These are phyloP conservation scores for Sula dactylatra DNA, from an alignment of 2,113 vertebrate species.

Conservation along the genomic window DNA sequence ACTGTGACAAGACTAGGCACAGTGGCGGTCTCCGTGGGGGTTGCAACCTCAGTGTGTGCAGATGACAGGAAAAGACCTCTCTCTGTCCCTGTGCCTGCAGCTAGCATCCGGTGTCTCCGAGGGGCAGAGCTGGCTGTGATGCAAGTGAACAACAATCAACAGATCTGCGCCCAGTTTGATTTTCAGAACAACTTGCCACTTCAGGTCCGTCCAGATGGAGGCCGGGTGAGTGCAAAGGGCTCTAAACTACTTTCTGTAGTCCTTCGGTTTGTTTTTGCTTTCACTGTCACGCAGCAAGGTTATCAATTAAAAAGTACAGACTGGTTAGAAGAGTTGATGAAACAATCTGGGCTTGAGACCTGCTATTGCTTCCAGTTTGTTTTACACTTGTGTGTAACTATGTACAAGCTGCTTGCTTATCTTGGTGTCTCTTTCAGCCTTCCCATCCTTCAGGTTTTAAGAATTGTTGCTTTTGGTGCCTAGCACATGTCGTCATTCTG, in stretches of 20 bases:
- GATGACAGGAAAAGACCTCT: background rate
- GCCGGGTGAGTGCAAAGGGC: constrained; percentile 63
- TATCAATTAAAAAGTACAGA: background rate
- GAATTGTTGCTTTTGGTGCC: background rate
- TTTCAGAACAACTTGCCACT: constrained; percentile 64
- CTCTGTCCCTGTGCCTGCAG: constrained; percentile 31
- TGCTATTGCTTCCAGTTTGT: background rate
- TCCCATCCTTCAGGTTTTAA: background rate
- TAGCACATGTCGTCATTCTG: accelerated
- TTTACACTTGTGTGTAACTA: background rate
- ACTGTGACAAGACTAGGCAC: background rate
- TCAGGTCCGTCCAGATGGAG: constrained; percentile 45
- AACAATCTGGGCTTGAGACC: background rate
- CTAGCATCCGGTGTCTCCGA: constrained; percentile 65
- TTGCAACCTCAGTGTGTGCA: accelerated
- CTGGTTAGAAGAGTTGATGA: background rate
- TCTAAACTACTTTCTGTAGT: background rate
- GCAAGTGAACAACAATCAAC: constrained; percentile 67
- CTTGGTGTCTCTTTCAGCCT: background rate
- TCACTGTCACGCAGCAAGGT: background rate
- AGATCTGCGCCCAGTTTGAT: constrained; percentile 68
- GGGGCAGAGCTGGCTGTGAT: constrained; percentile 73
- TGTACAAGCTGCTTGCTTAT: background rate
- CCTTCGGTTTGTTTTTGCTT: background rate
- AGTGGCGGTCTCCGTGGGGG: background rate